Evolutionary conservation across 92 coral and sea anemone species (phyloP).

Genomic region (Paramuricea clavata): DNA sequence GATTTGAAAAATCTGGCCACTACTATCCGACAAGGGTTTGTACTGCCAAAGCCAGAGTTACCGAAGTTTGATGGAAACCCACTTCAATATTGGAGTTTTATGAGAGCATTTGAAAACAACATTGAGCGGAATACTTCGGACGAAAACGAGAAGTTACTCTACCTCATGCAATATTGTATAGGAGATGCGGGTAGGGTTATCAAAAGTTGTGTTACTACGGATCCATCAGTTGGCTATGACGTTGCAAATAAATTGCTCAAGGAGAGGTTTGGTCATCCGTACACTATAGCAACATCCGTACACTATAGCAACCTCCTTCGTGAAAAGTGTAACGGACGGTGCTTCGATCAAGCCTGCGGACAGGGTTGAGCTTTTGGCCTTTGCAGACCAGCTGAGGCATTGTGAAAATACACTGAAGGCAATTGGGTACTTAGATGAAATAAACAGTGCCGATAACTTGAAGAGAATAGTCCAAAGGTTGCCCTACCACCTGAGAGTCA

Average conservation of each 20-base stretch:
- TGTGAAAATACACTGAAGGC: slow-evolving; percentile 50
- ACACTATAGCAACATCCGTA: slow-evolving; percentile 35
- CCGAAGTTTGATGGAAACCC: too few species aligned
- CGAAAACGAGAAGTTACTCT: slow-evolving; percentile 26
- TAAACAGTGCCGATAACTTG: slow-evolving; percentile 55
- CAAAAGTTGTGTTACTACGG: slow-evolving; percentile 35
- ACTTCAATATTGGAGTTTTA: too few species aligned
- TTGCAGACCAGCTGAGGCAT: slow-evolving; percentile 18
- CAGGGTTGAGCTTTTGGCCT: slow-evolving; percentile 8
- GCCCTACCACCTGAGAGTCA: slow-evolving; percentile 34
- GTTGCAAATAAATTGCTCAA: slow-evolving; percentile 22
- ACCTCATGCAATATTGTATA: slow-evolving; percentile 41
- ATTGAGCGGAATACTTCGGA: too few species aligned
- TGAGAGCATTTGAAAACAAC: too few species aligned
- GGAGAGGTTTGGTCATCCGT: slow-evolving; percentile 48
- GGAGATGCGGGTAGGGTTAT: slow-evolving; percentile 44
- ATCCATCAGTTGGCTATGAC: slow-evolving; percentile 31
- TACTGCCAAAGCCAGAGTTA: too few species aligned
- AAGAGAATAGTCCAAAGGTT: slow-evolving; percentile 42
- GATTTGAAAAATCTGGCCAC: too few species aligned
- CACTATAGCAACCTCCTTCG: slow-evolving; percentile 5
- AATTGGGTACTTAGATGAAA: slow-evolving; percentile 37
- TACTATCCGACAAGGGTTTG: too few species aligned
- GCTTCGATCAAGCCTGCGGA: slow-evolving; percentile 32
- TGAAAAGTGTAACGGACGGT: slow-evolving; percentile 45